Evolutionary conservation across 2,797 vertebrate species (phyloP), one percentile per base, ranked within the genome.

Genomic region (Hydrocynus forskahlii): DNA sequence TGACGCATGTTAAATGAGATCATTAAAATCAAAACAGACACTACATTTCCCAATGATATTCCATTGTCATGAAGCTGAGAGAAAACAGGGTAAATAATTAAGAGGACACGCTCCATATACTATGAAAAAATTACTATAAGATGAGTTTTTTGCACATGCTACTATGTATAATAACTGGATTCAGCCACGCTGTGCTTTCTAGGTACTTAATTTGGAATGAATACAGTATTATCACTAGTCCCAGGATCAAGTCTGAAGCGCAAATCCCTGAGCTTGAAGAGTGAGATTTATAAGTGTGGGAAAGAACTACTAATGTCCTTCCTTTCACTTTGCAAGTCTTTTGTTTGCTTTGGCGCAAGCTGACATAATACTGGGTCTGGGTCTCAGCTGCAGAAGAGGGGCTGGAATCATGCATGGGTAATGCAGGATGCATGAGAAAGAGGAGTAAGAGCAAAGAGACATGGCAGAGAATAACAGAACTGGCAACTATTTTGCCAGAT

Each of bases 281-380:
- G 57, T 60, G n/a, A 45, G 55, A 75, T 75, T 75, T 75, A 75
- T 75, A 75, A 23, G 55, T 75, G 29, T 75, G 72, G 19, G 38
- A 60, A 63, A 75, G 38, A n/a, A 14, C 6, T 0, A 7, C 55
- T 43, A 43, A 60, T 43, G 55, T 43, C 38, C 35, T 57, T 74
- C 72, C 55, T 43, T 75, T 75, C 57, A 60, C 38, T 75, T 60
- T 60, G 54, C 29, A 40, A 75, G 55, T 55, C 55, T 60, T 59
- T 66, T 69, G 68, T 52, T 74, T 67, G 43, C 60, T 76, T 78
- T 78, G 69, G 76, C 69, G 57, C 62, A 77, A 68, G 68, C 29
- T 60, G 35, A 77, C 68, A 80, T 40, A 57, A 57, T 16, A 59
- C 54, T 23, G n/a, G 17, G 55, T 23, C 35, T 60, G 69, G 55